Evolutionary conservation across 2,888 invertebrate species (phyloP).

Genomic region (Zygogramma bicolorata): DNA sequence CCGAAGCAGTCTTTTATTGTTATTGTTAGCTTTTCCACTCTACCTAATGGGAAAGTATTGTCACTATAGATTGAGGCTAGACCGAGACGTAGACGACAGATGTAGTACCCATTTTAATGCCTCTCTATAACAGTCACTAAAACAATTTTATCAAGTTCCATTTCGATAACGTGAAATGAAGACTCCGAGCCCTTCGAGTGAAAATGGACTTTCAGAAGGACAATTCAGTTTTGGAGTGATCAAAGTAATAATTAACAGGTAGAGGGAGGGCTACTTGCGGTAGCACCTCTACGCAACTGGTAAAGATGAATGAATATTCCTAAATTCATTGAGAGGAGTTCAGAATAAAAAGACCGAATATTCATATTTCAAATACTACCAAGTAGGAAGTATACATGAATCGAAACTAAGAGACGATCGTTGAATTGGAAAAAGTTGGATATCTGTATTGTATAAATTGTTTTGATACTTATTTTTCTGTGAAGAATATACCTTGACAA

Average conservation of each 20-base stretch:
- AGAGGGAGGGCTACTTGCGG: not conserved
- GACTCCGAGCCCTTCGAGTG: not conserved
- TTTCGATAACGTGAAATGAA: slow-evolving; percentile 4
- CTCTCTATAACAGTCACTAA: slow-evolving; percentile 9
- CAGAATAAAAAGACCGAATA: too few species aligned
- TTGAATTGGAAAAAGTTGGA: too few species aligned
- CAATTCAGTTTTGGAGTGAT: not conserved
- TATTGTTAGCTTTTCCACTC: not conserved
- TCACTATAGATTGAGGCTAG: slow-evolving; percentile 42
- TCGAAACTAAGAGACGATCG: too few species aligned
- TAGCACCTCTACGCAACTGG: not conserved
- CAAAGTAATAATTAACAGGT: not conserved
- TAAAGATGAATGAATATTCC: too few species aligned
- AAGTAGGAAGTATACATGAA: too few species aligned
- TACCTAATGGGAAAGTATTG: slow-evolving; percentile 42
- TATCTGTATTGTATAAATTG: too few species aligned
- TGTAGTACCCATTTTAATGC: slow-evolving; percentile 8
- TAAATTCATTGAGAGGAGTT: too few species aligned
- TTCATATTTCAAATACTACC: too few species aligned
- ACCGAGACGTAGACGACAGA: slow-evolving; percentile 13
- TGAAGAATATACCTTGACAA: too few species aligned
- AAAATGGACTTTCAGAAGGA: not conserved
- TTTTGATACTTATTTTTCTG: too few species aligned
- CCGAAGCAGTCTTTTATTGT: not conserved
- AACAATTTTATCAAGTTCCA: slow-evolving; percentile 18